Base-by-base conservation (phyloP, 2,888 invertebrate species). In the Ochropleura leucogaster region DNA sequence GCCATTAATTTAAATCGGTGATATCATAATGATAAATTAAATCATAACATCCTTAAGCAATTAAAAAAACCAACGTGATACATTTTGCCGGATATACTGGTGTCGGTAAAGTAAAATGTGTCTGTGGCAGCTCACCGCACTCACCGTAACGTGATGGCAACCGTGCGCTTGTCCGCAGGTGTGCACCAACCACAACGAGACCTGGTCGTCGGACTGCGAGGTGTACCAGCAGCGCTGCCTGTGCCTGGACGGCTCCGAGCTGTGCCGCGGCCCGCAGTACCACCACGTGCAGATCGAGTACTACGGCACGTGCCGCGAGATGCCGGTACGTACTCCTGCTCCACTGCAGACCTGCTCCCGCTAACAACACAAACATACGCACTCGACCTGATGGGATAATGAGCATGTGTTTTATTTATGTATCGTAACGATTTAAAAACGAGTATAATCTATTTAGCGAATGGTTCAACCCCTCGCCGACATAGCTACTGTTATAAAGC, bases 121-220 rank as follows among this genome's bases (percentile, higher is more conserved):
- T 44, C 44, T 62, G 12, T 12, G n/a, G n/a, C n/a, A n/a, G 18
- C 44, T n/a, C n/a, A 62, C 7, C 12, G n/a, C 12, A 42, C n/a
- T 12, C 4, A n/a, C 6, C 42, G 3, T 18, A 16, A 40, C 14
- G 12, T 30, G 6, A 20, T 7, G 40, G 42, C 12, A 57, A 16
- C 8, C 30, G 16, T 14, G 14, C 10, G 30, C 20, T 10, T 60
- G n/a, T 49, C 12, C 14, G 64, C 91, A 98, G 98, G 98, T 98
- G 73, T 99, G 99, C 97, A 98, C 99, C 78, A 99, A 98, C 95
- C 98, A 98, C 96, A 99, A 99, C 94, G 98, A 99, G 95, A 99
- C 99, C 0, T 99, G 99, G 98, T 96, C 97, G 71, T 99, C 99
- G 16, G 99, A 99, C 95, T 99, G 99, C 94, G 98, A 99, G 90